phyloP scores from a whole-genome alignment of 2,888 invertebrate genomes.

The Tachystola acroxantha region DNA sequence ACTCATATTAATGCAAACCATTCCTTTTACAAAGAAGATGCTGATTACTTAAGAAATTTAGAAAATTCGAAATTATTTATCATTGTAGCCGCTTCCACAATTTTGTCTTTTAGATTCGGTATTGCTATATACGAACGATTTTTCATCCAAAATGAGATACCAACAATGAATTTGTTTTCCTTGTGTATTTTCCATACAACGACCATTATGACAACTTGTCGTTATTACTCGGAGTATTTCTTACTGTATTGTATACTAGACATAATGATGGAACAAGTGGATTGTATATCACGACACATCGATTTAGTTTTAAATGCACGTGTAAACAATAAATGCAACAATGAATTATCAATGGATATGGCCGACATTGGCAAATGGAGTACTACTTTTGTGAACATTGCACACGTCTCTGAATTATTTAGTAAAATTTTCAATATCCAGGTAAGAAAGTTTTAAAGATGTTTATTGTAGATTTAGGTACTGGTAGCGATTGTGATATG shows the following conservation, averaged over 20 bases:
- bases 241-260: constrained; percentile 21
- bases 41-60: neutral
- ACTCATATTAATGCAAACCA: neutral
- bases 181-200: neutral
- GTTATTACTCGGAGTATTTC: constrained; percentile 7
- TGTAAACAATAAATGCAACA: constrained; percentile 1
- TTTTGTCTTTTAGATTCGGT: neutral
- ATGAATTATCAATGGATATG: neutral
- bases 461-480: too few relatives aligned
- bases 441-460: constrained; percentile 21
- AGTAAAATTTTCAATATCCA: constrained; percentile 28
- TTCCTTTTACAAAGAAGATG: neutral
- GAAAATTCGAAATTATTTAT: neutral
- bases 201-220: constrained; percentile 11
- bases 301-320: constrained; percentile 14
- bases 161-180: neutral
- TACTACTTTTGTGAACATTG: constrained; percentile 22
- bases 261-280: constrained; percentile 27
- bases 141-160: neutral
- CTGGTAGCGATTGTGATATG: too few relatives aligned
- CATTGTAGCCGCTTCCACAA: neutral
- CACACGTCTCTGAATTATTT: constrained; percentile 23
- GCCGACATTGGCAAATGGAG: neutral
- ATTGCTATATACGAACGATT: neutral
- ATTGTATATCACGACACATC: constrained; percentile 19